A percentile compares a stretch with the other conserved stretches of the same genome.
These are phyloP conservation scores for Erannis defoliaria DNA, from an alignment of 2,888 invertebrate genomes.

Conservation along the genomic window DNA sequence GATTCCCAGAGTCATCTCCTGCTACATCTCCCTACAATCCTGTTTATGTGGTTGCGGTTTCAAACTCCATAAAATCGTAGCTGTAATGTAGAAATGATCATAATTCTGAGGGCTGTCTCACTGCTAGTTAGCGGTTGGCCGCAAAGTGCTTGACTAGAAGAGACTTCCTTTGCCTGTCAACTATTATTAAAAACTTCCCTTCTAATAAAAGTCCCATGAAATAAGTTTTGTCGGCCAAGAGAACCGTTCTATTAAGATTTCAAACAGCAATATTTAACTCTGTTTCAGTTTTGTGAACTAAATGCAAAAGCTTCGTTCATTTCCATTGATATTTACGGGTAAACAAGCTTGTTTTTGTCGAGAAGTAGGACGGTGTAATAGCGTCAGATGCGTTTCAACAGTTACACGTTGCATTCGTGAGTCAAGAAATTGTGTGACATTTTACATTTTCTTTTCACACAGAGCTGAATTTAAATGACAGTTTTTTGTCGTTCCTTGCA, in stretches of 20 bases:
- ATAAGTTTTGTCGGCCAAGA: constrained; percentile 35
- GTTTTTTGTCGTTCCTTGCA: constrained; percentile 43
- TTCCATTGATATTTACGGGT: constrained; percentile 25
- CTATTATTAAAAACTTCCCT: constrained; percentile 53
- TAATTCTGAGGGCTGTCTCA: constrained; percentile 60
- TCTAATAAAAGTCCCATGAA: constrained; percentile 49
- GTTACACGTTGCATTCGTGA: constrained; percentile 16
- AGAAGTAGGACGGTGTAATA: constrained; percentile 25
- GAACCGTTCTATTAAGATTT: constrained; percentile 38
- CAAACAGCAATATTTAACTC: constrained; percentile 37
- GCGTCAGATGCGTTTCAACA: constrained; percentile 20
- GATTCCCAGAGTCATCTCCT: constrained; percentile 18
- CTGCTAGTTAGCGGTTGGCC: constrained; percentile 70
- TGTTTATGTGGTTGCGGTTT: constrained; percentile 57
- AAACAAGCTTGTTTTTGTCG: constrained; percentile 25
- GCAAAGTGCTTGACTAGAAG: constrained; percentile 62
- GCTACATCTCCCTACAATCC: constrained; percentile 26
- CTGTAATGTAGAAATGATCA: constrained; percentile 58
- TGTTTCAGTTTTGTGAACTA: constrained; percentile 23
- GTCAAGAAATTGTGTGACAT: constrained; percentile 20
- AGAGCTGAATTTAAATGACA: constrained; percentile 26
- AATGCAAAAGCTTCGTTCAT: constrained; percentile 15
- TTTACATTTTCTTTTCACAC: constrained; percentile 24
- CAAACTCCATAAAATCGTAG: constrained; percentile 57
- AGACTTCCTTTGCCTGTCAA: constrained; percentile 65